Evolutionary conservation across 2,113 vertebrate species (phyloP).

Genomic region (Alethe castanea): DNA sequence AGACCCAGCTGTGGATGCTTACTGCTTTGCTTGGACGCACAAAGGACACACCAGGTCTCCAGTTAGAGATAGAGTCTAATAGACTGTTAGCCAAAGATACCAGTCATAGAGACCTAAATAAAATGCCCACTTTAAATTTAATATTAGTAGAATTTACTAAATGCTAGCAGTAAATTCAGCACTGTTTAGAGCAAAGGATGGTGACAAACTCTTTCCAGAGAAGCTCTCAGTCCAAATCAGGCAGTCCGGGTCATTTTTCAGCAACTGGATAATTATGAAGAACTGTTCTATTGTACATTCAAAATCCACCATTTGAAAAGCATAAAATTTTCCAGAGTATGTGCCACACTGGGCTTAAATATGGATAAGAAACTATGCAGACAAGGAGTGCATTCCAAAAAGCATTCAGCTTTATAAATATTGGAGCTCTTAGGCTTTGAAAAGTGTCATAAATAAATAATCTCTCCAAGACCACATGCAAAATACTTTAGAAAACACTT

Average conservation of each 20-base stretch:
- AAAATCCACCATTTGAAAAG: conserved; percentile 8
- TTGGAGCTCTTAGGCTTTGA: conserved; percentile 12
- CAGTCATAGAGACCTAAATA: not conserved
- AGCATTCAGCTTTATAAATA: conserved; percentile 51
- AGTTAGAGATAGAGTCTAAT: not conserved
- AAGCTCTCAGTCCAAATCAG: not conserved
- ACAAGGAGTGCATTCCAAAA: conserved; percentile 33
- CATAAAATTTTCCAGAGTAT: conserved; percentile 40
- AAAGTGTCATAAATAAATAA: conserved; percentile 42
- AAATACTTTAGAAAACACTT: conserved; percentile 37
- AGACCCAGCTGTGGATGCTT: not conserved
- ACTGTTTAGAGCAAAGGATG: not conserved
- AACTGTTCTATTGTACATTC: not conserved
- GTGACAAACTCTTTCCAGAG: not conserved
- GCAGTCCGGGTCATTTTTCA: not conserved
- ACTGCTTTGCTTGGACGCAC: not conserved
- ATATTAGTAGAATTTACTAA: not conserved
- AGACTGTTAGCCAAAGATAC: not conserved
- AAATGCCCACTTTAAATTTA: not conserved
- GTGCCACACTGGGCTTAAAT: conserved; percentile 33
- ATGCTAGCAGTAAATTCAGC: not conserved
- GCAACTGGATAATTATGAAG: not conserved
- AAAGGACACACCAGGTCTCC: not conserved
- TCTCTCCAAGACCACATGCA: not conserved
- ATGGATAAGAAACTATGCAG: conserved; percentile 54